These are phyloP conservation scores for Parazoanthus atlanticus DNA, from an alignment of 92 coral and sea anemone species.

Conservation along the genomic window DNA sequence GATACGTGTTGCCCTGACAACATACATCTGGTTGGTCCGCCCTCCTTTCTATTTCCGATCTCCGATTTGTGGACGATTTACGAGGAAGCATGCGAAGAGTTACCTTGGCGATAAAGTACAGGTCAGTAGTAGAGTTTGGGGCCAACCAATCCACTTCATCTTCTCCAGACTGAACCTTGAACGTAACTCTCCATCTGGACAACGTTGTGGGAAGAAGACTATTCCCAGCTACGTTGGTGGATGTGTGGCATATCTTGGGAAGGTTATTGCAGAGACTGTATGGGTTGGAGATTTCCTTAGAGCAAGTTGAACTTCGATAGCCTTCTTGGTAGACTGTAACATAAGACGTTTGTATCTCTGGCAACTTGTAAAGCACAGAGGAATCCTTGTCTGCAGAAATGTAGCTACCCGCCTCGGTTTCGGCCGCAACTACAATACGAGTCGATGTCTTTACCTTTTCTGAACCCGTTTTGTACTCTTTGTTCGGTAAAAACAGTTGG, in stretches of 20 bases:
- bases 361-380: slow-evolving; percentile 45
- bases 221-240: slow-evolving; percentile 43
- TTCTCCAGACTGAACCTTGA: slow-evolving; percentile 44
- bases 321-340: slow-evolving; percentile 65
- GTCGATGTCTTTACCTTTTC: slow-evolving; percentile 23
- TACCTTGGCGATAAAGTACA: slow-evolving; percentile 48
- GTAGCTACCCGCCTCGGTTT: slow-evolving; percentile 52
- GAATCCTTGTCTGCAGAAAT: slow-evolving; percentile 43
- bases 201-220: slow-evolving; percentile 64
- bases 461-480: slow-evolving; percentile 37
- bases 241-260: slow-evolving; percentile 63
- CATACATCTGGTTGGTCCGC: slow-evolving; percentile 46
- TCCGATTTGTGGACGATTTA: neutral
- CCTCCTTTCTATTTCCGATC: neutral
- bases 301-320: slow-evolving; percentile 51
- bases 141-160: slow-evolving; percentile 44
- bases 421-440: neutral
- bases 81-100: slow-evolving; percentile 44
- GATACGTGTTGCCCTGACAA: slow-evolving; percentile 50
- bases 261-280: slow-evolving; percentile 74
- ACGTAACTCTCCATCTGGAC: slow-evolving; percentile 57
- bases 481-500: slow-evolving; percentile 53
- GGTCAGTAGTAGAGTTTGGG: slow-evolving; percentile 57
- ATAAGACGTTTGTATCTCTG: slow-evolving; percentile 43
- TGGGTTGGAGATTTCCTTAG: slow-evolving; percentile 58